Percentiles rank a stretch among this genome's conserved stretches.
Conservation (phyloP, 1,140 invertebrate genomes). For the Potamilus streckersoni region DNA sequence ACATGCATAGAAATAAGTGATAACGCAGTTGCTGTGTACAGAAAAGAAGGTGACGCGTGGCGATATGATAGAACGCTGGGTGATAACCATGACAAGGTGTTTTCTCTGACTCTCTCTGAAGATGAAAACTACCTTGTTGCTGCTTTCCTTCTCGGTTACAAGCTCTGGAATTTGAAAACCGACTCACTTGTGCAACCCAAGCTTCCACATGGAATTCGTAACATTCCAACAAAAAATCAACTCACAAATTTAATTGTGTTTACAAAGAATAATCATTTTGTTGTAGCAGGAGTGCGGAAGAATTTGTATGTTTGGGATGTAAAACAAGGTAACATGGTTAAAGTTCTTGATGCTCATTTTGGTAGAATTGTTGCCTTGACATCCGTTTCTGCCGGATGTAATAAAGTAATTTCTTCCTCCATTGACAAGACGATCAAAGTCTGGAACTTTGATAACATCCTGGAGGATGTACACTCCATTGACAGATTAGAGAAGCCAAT, state of each 20-base stretch:
- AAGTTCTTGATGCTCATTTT: slow-evolving; percentile 96
- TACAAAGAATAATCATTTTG: slow-evolving; percentile 89
- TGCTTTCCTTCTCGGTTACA: slow-evolving; percentile 84
- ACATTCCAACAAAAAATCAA: slow-evolving; percentile 85
- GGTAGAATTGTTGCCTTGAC: slow-evolving; percentile 93
- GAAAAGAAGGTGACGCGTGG: slow-evolving; percentile 62
- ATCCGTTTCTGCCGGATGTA: slow-evolving; percentile 84
- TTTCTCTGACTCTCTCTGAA: slow-evolving; percentile 85
- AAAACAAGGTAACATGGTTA: slow-evolving; percentile 78
- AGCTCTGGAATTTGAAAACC: slow-evolving; percentile 67
- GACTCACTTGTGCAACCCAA: slow-evolving; percentile 76
- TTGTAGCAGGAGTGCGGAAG: slow-evolving; percentile 94
- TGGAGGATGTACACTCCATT: slow-evolving; percentile 96
- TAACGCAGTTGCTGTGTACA: slow-evolving; percentile 62
- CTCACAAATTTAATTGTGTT: slow-evolving; percentile 77
- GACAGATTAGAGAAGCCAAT: slow-evolving; percentile 96
- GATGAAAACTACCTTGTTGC: slow-evolving; percentile 85
- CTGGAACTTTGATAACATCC: slow-evolving; percentile 99
- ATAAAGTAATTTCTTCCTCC: slow-evolving; percentile 94
- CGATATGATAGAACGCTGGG: slow-evolving; percentile 65
- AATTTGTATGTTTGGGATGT: slow-evolving; percentile 96
- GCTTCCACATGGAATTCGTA: slow-evolving; percentile 89
- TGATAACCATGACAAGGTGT: slow-evolving; percentile 71
- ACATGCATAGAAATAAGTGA: slow-evolving; percentile 68
- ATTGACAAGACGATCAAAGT: slow-evolving; percentile 98